A percentile compares a stretch with the other conserved stretches of the same genome.
Conservation (phyloP, 2,797 vertebrate species). For the Natrix natrix region DNA sequence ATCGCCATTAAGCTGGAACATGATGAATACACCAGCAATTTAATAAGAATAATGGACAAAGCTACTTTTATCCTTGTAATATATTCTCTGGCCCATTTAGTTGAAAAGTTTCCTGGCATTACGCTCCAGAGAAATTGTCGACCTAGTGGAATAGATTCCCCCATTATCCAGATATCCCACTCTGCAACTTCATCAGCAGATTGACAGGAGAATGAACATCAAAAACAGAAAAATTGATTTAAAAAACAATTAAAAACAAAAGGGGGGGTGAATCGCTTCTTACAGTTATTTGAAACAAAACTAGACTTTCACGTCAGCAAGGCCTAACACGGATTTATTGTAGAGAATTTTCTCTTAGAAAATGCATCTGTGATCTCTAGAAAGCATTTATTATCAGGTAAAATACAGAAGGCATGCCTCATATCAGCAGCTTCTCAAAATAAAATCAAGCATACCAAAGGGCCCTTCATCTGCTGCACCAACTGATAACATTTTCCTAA, state of each 20-base stretch:
- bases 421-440: not conserved
- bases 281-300: not conserved
- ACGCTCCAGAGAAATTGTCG: not conserved
- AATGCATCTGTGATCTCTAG: not conserved
- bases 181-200: not conserved
- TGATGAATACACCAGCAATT: not conserved
- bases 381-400: not conserved
- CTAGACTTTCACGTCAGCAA: not conserved
- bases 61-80: not conserved
- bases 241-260: not conserved
- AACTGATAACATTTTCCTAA: not conserved
- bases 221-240: not conserved
- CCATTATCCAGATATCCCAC: not conserved
- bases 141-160: not conserved
- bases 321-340: not conserved
- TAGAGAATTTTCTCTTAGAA: not conserved
- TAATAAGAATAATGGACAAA: conserved; percentile 7
- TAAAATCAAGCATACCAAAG: not conserved
- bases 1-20: not conserved
- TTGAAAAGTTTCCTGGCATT: not conserved
- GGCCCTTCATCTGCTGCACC: not conserved
- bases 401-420: not conserved
- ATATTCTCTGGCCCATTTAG: not conserved
- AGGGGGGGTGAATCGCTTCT: not conserved
- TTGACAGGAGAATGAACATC: not conserved